A percentile compares a stretch with the other conserved stretches of the same genome.
phyloP scores from a whole-genome alignment of 1,140 invertebrate species.

The Bombus difficillimus region DNA sequence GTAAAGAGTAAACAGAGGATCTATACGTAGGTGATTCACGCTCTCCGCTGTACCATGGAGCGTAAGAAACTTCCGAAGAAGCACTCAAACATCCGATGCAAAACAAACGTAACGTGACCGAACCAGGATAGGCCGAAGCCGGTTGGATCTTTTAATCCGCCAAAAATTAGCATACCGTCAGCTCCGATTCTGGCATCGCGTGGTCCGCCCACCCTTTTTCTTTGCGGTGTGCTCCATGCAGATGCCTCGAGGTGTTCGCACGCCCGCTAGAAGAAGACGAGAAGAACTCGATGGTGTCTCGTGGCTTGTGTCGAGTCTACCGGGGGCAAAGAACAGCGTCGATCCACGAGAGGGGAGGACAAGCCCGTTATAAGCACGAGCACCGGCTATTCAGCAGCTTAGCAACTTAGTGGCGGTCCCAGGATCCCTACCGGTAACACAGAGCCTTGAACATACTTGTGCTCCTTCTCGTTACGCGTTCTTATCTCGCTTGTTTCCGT shows the following conservation, averaged over 20 bases:
- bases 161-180: conserved; percentile 10
- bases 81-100: neutral
- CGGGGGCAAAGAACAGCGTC: conserved; percentile 55
- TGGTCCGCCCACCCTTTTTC: conserved; percentile 34
- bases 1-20: neutral
- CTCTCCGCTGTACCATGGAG: too few relatives aligned
- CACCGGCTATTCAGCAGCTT: conserved; percentile 77
- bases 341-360: conserved; percentile 73
- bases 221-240: neutral
- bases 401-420: conserved; percentile 73
- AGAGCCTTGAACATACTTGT: conserved; percentile 17
- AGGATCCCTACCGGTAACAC: conserved; percentile 41
- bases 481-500: neutral
- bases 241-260: neutral
- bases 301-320: conserved; percentile 45
- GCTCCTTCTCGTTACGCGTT: conserved; percentile 9
- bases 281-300: conserved; percentile 47
- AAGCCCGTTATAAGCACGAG: conserved; percentile 82
- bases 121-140: neutral
- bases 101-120: neutral
- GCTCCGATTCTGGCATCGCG: neutral
- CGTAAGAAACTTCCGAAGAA: neutral
- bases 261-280: conserved; percentile 55
- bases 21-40: neutral
- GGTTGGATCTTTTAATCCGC: neutral